Conservation (phyloP, 2,113 vertebrate species). For the Urocitellus parryii region DNA sequence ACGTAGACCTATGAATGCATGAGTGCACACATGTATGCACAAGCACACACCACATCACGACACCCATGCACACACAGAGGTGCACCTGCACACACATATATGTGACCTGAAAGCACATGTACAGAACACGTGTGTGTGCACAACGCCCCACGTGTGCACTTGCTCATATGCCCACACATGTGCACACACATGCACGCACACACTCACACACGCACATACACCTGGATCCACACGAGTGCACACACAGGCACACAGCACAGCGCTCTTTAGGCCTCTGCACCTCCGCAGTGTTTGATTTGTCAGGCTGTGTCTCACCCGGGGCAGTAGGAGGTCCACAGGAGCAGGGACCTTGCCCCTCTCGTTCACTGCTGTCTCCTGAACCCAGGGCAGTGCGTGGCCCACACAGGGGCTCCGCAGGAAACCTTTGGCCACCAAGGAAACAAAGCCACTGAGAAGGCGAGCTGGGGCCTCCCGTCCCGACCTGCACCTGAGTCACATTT, state of each 20-base stretch:
- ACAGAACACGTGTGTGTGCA: not conserved
- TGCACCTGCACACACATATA: accelerated
- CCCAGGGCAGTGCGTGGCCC: not conserved
- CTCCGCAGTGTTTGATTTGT: not conserved
- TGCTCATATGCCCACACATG: too few species aligned
- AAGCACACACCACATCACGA: too few species aligned
- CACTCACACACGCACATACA: not conserved
- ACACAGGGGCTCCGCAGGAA: not conserved
- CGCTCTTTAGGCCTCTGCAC: too few species aligned
- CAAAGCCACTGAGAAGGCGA: not conserved
- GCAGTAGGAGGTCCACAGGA: not conserved
- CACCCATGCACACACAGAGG: accelerated
- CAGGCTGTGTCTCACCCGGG: not conserved
- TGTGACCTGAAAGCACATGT: too few species aligned
- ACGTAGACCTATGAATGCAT: not conserved
- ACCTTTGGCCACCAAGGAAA: not conserved
- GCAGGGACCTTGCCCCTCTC: not conserved
- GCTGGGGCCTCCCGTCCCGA: not conserved
- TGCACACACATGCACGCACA: too few species aligned
- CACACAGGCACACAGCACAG: accelerated
- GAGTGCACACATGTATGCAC: not conserved
- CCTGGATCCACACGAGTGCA: too few species aligned
- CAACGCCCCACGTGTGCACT: not conserved
- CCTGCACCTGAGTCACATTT: slow-evolving; percentile 58
- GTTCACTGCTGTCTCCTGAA: not conserved